A percentile compares a stretch with the other conserved stretches of the same genome.
These are phyloP conservation scores for Pegoplata infirma DNA, from an alignment of 2,888 invertebrate species.

Conservation along the genomic window DNA sequence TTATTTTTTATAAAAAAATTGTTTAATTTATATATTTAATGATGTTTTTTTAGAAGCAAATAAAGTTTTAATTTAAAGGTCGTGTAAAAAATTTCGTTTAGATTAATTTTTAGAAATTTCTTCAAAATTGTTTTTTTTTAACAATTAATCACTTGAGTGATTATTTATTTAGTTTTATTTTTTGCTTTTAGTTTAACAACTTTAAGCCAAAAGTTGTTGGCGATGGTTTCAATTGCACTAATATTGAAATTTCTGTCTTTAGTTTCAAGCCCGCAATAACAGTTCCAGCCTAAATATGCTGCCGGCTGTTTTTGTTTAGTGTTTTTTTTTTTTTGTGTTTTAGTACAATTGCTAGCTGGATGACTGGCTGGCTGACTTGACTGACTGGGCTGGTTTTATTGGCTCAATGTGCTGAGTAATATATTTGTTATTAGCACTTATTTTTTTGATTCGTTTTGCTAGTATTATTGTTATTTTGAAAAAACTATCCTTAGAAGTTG, in stretches of 20 bases:
- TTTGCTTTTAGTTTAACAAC: constrained; percentile 4
- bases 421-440: constrained; percentile 50
- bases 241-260: constrained; percentile 45
- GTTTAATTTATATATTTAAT: too few relatives aligned
- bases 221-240: constrained; percentile 47
- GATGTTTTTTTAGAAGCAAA: background rate
- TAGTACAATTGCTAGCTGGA: constrained; percentile 8
- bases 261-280: constrained; percentile 15
- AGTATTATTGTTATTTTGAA: constrained; percentile 16
- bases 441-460: constrained; percentile 33
- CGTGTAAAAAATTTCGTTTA: constrained; percentile 12
- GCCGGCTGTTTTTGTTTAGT: constrained; percentile 11
- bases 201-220: constrained; percentile 16
- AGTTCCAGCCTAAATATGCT: constrained; percentile 54
- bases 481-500: background rate
- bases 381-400: background rate
- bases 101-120: background rate
- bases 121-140: background rate
- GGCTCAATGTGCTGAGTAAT: constrained; percentile 56
- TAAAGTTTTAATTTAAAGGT: background rate
- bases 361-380: constrained; percentile 15
- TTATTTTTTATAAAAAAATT: too few relatives aligned
- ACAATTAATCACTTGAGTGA: constrained; percentile 43
- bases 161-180: background rate
- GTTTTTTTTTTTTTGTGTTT: too few relatives aligned